phyloP scores from a whole-genome alignment of 2,113 vertebrate genomes.

The Leuciscus idus region DNA sequence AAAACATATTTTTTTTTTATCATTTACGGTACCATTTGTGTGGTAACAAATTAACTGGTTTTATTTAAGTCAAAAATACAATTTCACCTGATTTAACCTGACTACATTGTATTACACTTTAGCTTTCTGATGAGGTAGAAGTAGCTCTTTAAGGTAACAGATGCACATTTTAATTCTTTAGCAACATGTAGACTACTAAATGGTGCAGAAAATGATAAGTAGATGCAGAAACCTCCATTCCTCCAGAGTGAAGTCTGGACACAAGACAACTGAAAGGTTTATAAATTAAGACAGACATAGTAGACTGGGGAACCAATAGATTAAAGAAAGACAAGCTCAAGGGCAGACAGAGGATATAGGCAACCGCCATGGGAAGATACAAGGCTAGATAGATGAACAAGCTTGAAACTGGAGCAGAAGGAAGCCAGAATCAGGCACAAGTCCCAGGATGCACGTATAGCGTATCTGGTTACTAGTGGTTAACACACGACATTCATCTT shows the following conservation, averaged over 20 bases:
- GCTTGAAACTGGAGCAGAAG: slow-evolving; percentile 29
- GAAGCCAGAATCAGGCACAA: slow-evolving; percentile 1
- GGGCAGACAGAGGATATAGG: slow-evolving; percentile 25
- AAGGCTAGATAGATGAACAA: slow-evolving; percentile 21
- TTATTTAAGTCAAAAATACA: not conserved
- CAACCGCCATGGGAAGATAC: not conserved
- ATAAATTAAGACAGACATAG: not conserved
- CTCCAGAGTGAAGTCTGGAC: not conserved
- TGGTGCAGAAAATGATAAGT: not conserved
- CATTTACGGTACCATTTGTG: not conserved
- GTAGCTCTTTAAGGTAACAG: not conserved
- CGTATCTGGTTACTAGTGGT: slow-evolving; percentile 22
- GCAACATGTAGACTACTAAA: not conserved
- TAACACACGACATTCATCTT: slow-evolving; percentile 13
- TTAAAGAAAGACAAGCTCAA: slow-evolving; percentile 8
- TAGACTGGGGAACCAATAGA: not conserved
- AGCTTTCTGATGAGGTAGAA: not conserved
- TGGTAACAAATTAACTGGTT: not conserved
- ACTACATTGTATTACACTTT: not conserved
- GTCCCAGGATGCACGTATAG: slow-evolving; percentile 3
- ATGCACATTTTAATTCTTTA: not conserved
- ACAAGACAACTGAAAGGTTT: not conserved
- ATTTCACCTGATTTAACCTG: not conserved
- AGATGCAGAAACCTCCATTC: not conserved
- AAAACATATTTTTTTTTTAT: too few species aligned